phyloP scores from a whole-genome alignment of 2,888 invertebrate genomes.

The Hirudinaria manillensis region DNA sequence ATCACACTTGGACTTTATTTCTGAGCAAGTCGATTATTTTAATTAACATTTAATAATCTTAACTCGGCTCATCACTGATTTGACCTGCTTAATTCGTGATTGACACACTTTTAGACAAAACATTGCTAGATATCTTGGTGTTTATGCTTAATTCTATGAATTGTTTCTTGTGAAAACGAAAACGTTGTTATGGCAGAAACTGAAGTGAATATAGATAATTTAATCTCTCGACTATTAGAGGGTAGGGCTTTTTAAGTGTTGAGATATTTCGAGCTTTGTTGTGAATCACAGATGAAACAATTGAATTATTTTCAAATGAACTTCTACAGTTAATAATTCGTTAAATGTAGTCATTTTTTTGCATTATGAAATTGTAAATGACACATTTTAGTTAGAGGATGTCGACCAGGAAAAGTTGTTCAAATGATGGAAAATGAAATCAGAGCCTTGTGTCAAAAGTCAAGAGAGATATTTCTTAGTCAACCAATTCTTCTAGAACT shows the following conservation, averaged over 20 bases:
- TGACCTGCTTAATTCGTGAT: too few relatives aligned
- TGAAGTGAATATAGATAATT: conserved; percentile 41
- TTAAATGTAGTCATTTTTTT: too few relatives aligned
- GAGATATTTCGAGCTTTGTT: neutral
- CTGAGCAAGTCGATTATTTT: too few relatives aligned
- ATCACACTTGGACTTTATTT: too few relatives aligned
- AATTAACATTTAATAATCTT: too few relatives aligned
- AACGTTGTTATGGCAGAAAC: conserved; percentile 39
- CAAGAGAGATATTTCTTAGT: conserved; percentile 61
- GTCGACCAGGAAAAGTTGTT: conserved; percentile 71
- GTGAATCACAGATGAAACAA: neutral
- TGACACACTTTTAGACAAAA: too few relatives aligned
- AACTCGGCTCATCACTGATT: too few relatives aligned
- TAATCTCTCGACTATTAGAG: conserved; percentile 40
- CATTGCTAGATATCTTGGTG: too few relatives aligned
- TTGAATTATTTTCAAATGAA: neutral
- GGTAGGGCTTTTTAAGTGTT: conserved; percentile 36
- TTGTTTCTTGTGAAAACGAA: neutral
- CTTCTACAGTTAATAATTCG: neutral
- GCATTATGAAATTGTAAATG: too few relatives aligned
- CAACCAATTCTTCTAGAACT: conserved; percentile 61
- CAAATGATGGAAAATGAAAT: conserved; percentile 60
- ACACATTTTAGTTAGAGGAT: conserved; percentile 62
- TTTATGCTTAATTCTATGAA: too few relatives aligned
- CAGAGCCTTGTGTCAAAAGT: conserved; percentile 57